phyloP scores from a whole-genome alignment of 2,888 invertebrate genomes.

The Lissocephala sabroskyi region DNA sequence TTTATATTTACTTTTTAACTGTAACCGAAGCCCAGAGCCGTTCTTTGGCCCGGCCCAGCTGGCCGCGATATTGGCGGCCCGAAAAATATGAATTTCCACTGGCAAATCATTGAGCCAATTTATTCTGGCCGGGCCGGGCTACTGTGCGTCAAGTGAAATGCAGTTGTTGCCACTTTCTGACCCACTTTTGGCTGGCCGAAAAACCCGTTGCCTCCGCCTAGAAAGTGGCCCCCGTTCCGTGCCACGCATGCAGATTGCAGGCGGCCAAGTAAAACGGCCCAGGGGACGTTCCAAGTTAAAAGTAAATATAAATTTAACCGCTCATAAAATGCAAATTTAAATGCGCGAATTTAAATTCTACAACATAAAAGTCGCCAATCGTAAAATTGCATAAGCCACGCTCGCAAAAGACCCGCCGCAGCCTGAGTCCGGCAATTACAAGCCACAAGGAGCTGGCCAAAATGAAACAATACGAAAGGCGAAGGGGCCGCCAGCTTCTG shows the following conservation, averaged over 20 bases:
- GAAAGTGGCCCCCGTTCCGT: slow-evolving; percentile 3
- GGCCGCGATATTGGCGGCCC: slow-evolving; percentile 1
- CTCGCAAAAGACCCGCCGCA: not conserved
- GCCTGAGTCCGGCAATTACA: not conserved
- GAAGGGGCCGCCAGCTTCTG: no score
- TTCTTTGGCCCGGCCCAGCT: not conserved
- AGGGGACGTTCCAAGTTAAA: no score
- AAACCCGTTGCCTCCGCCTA: slow-evolving; percentile 37
- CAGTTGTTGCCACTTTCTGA: slow-evolving; percentile 25
- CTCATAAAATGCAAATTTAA: slow-evolving; percentile 7
- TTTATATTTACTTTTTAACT: slow-evolving; percentile 52
- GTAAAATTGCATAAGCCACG: slow-evolving; percentile 9
- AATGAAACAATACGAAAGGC: slow-evolving; percentile 5
- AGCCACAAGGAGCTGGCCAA: slow-evolving; percentile 5
- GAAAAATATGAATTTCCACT: slow-evolving; percentile 22
- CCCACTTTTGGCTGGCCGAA: slow-evolving; percentile 31
- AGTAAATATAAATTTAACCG: no score
- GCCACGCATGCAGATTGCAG: not conserved
- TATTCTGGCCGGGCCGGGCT: slow-evolving; percentile 23
- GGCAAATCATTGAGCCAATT: slow-evolving; percentile 39
- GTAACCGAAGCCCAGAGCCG: not conserved
- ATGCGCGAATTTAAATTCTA: slow-evolving; percentile 30
- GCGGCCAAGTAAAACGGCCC: no score
- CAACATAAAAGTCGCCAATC: no score
- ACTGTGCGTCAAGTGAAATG: slow-evolving; percentile 53